Evolutionary conservation across 1,140 invertebrate genomes (phyloP).

Genomic region (Bombus consobrinus): DNA sequence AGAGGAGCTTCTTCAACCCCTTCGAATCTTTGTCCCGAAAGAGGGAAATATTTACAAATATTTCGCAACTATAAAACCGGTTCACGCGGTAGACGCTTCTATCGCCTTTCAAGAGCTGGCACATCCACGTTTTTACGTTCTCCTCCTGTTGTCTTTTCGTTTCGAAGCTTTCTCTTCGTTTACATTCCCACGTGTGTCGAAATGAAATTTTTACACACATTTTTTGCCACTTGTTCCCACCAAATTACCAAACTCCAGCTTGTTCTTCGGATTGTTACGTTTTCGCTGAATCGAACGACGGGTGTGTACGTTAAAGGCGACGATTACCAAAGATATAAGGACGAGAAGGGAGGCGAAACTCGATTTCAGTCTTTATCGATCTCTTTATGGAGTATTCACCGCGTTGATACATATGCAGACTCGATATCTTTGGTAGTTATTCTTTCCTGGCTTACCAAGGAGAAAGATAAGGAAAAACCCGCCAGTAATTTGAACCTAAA

Average conservation of each 20-base stretch:
- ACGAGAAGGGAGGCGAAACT: background rate
- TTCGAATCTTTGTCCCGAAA: constrained; percentile 47
- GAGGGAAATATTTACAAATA: constrained; percentile 75
- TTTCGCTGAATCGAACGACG: background rate
- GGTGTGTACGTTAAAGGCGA: background rate
- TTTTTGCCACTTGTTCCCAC: background rate
- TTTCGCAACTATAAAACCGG: constrained; percentile 64
- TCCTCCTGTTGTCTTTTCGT: constrained; percentile 25
- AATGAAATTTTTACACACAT: background rate
- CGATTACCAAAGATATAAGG: background rate
- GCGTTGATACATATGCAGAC: constrained; percentile 80
- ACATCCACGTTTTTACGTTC: constrained; percentile 28
- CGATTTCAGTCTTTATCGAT: background rate
- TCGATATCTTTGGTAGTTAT: constrained; percentile 81
- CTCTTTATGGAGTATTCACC: constrained; percentile 76
- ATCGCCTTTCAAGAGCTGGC: constrained; percentile 46
- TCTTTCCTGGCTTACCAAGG: constrained; percentile 77
- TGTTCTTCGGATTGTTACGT: background rate
- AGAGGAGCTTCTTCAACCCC: constrained; percentile 49
- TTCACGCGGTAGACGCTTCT: constrained; percentile 59
- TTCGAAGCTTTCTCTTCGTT: background rate
- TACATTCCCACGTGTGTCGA: background rate
- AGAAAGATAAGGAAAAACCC: constrained; percentile 77
- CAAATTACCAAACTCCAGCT: background rate
- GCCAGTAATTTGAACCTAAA: constrained; percentile 76